Conservation (phyloP, 2,888 invertebrate genomes). For the Lasioglossum lativentre region DNA sequence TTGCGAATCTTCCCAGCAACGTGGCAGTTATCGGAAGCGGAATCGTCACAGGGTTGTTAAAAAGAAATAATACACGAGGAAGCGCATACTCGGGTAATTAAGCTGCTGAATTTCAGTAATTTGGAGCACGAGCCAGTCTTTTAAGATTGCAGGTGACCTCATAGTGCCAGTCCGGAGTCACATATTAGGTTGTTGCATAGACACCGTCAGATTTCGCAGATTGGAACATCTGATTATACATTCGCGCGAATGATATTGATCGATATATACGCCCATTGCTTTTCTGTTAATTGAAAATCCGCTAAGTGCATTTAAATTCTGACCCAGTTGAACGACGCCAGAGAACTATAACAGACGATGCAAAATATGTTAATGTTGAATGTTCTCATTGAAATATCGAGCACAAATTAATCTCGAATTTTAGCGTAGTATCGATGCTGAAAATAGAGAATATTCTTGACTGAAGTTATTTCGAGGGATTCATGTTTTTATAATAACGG, state of each 20-base stretch:
- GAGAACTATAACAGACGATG: neutral
- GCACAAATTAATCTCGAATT: neutral
- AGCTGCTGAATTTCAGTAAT: neutral
- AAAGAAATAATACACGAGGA: neutral
- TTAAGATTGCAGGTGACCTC: neutral
- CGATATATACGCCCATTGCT: neutral
- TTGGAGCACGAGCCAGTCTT: neutral
- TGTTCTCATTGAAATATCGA: neutral
- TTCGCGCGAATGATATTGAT: neutral
- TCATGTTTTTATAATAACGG: neutral
- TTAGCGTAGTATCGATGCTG: neutral
- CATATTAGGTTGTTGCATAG: neutral
- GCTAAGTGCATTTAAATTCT: neutral
- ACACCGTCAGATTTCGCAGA: neutral
- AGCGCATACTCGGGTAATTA: neutral
- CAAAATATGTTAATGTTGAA: neutral
- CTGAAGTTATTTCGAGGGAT: neutral
- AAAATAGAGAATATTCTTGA: neutral
- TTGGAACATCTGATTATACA: neutral
- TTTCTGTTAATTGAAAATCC: neutral
- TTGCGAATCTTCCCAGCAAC: neutral
- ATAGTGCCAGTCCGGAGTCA: neutral
- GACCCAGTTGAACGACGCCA: neutral
- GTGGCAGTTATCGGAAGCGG: neutral
- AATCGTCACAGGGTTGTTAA: neutral